Conservation (phyloP, 2,113 vertebrate species). For the Calonectris borealis region DNA sequence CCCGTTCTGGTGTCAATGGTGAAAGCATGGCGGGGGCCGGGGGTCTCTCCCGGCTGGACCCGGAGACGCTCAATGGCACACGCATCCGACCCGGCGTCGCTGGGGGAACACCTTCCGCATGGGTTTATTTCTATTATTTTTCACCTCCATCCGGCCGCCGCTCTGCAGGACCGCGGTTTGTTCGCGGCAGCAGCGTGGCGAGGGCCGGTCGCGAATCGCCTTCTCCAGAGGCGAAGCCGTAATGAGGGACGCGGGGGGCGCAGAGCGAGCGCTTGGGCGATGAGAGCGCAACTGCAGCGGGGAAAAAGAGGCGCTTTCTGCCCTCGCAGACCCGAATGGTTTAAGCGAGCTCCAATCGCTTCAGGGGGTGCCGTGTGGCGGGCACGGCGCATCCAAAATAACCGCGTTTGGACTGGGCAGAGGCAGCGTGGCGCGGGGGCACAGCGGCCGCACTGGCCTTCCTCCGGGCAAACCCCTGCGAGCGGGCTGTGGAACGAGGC, state of each 20-base stretch:
- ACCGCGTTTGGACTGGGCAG: neutral
- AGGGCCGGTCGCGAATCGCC: neutral
- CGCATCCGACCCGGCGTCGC: accelerated
- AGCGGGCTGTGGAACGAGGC: neutral
- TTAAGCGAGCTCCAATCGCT: neutral
- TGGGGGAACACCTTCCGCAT: neutral
- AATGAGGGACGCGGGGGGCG: accelerated
- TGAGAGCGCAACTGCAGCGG: neutral
- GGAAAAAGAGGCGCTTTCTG: neutral
- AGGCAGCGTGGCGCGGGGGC: neutral
- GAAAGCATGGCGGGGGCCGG: neutral
- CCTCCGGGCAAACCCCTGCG: neutral
- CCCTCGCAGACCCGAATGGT: neutral
- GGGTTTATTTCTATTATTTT: neutral
- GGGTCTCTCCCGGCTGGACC: neutral
- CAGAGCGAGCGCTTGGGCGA: neutral
- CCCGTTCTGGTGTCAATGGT: accelerated
- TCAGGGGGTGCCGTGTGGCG: neutral
- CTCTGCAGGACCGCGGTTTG: accelerated
- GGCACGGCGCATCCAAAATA: neutral
- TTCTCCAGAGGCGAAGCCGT: accelerated
- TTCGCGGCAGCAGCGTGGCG: neutral
- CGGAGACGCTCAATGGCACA: neutral
- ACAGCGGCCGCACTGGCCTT: accelerated
- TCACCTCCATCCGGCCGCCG: neutral